phyloP scores from a whole-genome alignment of 2,113 vertebrate genomes.

The Illadopsis cleaveri region DNA sequence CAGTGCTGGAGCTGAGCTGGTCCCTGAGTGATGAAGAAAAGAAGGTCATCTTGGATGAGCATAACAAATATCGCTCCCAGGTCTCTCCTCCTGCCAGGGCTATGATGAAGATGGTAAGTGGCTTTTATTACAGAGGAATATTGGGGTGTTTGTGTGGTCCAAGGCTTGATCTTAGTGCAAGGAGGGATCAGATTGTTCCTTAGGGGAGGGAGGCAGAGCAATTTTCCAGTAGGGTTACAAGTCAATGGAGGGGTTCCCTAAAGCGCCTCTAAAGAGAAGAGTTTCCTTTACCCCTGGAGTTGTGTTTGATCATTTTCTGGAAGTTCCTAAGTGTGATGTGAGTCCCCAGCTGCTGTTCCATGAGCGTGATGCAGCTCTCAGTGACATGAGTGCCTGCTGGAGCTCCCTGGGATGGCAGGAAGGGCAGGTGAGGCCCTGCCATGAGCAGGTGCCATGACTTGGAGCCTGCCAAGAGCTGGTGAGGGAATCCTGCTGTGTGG shows the following conservation, averaged over 20 bases:
- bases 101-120: constrained; percentile 79
- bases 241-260: rapidly evolving
- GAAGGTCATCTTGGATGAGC: constrained; percentile 60
- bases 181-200: background rate
- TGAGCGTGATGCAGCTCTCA: background rate
- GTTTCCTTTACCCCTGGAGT: background rate
- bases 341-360: background rate
- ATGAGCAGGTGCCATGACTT: background rate
- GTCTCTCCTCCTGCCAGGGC: constrained; percentile 60
- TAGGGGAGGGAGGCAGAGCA: background rate
- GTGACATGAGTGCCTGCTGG: rapidly evolving
- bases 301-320: background rate
- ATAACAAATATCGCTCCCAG: constrained; percentile 73
- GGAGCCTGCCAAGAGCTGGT: background rate
- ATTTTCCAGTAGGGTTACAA: background rate
- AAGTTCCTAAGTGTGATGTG: background rate
- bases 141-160: background rate
- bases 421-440: background rate
- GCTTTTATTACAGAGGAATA: background rate
- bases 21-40: constrained; percentile 68
- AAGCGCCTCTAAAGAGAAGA: background rate
- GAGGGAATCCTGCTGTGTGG: background rate
- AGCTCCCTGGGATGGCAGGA: background rate
- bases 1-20: constrained; percentile 9
- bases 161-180: rapidly evolving